A percentile compares a stretch with the other conserved stretches of the same genome.
Conservation (phyloP, 2,888 invertebrate species). For the Agrilus cyanescens region DNA sequence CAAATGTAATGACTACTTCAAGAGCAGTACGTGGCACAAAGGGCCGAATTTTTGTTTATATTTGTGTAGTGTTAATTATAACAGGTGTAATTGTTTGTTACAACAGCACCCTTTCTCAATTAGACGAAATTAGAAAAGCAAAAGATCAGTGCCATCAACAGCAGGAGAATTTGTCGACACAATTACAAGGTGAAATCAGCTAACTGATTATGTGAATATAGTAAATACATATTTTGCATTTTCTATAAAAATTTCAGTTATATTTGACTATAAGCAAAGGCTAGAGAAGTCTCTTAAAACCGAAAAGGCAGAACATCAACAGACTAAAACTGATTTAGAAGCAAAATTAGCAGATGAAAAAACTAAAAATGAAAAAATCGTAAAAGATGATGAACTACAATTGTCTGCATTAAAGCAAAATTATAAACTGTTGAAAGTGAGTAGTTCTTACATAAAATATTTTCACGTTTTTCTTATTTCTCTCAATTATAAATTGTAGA, state of each 20-base stretch:
- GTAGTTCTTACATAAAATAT: not conserved
- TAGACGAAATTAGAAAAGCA: slow-evolving; percentile 42
- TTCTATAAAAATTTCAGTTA: slow-evolving; percentile 32
- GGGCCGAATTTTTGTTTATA: slow-evolving; percentile 42
- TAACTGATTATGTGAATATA: not conserved
- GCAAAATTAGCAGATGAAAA: slow-evolving; percentile 38
- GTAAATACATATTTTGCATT: not conserved
- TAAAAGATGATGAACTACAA: slow-evolving; percentile 39
- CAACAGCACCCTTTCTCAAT: slow-evolving; percentile 44
- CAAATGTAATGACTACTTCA: slow-evolving; percentile 39
- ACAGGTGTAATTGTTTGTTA: slow-evolving; percentile 45
- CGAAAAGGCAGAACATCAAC: slow-evolving; percentile 43
- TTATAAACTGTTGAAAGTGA: slow-evolving; percentile 39
- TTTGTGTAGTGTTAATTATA: slow-evolving; percentile 40
- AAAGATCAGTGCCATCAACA: slow-evolving; percentile 44
- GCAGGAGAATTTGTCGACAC: slow-evolving; percentile 45
- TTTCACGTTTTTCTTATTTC: not conserved
- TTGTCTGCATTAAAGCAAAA: slow-evolving; percentile 44
- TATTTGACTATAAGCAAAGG: slow-evolving; percentile 45
- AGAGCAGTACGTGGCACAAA: slow-evolving; percentile 46
- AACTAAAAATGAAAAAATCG: slow-evolving; percentile 37
- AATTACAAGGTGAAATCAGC: slow-evolving; percentile 41
- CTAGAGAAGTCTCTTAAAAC: slow-evolving; percentile 45
- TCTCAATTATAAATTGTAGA: slow-evolving; percentile 27
- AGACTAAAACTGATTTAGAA: slow-evolving; percentile 39